These are phyloP conservation scores for Pristionchus fissidentatus DNA, from an alignment of 2,888 invertebrate genomes.

Conservation along the genomic window DNA sequence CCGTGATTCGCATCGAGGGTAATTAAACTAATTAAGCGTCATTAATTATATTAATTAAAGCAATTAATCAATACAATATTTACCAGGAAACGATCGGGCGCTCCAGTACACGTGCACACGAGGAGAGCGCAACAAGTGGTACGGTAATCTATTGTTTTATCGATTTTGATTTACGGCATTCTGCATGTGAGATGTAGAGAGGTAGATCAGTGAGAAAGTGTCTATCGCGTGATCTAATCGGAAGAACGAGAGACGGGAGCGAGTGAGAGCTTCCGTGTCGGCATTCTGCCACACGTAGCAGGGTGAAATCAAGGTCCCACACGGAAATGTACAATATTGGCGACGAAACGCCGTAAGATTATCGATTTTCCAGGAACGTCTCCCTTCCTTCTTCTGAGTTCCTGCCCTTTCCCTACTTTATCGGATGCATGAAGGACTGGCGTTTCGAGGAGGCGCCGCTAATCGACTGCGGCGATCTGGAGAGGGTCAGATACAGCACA, in stretches of 20 bases:
- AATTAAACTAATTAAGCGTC: not conserved
- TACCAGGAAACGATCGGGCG: not conserved
- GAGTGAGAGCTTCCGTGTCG: too few relatives aligned
- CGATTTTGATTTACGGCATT: too few relatives aligned
- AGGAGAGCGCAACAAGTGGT: slow-evolving; percentile 8
- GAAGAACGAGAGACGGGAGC: too few relatives aligned
- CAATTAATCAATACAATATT: not conserved
- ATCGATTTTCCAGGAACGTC: slow-evolving; percentile 54
- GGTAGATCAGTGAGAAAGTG: too few relatives aligned
- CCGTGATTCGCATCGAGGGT: slow-evolving; percentile 37
- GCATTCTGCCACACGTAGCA: too few relatives aligned
- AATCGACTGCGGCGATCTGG: slow-evolving; percentile 53
- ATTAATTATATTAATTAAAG: not conserved
- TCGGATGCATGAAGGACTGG: slow-evolving; percentile 58
- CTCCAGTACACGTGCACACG: slow-evolving; percentile 4
- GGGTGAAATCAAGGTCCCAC: too few relatives aligned
- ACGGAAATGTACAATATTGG: too few relatives aligned
- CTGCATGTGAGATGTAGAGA: too few relatives aligned
- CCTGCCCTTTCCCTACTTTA: slow-evolving; percentile 57
- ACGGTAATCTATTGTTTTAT: not conserved
- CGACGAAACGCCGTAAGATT: not conserved
- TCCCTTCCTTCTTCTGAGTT: slow-evolving; percentile 51
- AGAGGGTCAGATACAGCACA: not conserved
- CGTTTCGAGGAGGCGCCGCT: slow-evolving; percentile 53
- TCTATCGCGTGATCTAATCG: too few relatives aligned